phyloP scores from a whole-genome alignment of 1,140 invertebrate genomes.

The Bombus waltoni region DNA sequence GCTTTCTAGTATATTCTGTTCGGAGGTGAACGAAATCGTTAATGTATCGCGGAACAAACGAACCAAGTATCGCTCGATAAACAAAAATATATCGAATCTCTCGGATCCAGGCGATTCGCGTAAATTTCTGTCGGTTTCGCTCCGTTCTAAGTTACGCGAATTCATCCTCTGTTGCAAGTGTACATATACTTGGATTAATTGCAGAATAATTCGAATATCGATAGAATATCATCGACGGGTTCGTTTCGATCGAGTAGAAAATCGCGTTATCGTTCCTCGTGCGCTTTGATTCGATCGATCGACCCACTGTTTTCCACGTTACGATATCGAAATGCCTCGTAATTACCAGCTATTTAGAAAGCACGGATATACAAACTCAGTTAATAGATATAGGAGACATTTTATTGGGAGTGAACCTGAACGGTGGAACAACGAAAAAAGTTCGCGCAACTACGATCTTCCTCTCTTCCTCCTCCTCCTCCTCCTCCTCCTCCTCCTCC shows the following conservation, averaged over 20 bases:
- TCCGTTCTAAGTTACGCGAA: neutral
- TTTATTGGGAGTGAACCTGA: neutral
- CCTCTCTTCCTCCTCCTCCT: too few relatives aligned
- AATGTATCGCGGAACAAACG: constrained; percentile 7
- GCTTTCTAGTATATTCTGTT: neutral
- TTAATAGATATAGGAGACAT: constrained; percentile 21
- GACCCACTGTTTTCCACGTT: constrained; percentile 19
- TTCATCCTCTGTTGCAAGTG: neutral
- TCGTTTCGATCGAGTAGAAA: neutral
- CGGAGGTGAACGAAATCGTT: neutral
- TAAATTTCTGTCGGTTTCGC: neutral
- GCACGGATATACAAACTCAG: constrained; percentile 14
- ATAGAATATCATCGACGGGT: neutral
- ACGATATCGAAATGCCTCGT: constrained; percentile 22
- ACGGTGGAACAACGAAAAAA: constrained; percentile 19
- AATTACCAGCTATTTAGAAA: constrained; percentile 31
- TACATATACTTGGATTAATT: neutral
- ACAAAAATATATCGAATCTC: neutral
- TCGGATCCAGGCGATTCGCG: neutral
- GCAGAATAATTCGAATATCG: neutral
- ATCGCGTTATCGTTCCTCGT: neutral
- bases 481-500: too few relatives aligned
- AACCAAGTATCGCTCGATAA: neutral
- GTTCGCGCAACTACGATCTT: neutral
- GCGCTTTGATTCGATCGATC: neutral